Conservation (phyloP, 2,113 vertebrate species). For the Epinephelus moara region DNA sequence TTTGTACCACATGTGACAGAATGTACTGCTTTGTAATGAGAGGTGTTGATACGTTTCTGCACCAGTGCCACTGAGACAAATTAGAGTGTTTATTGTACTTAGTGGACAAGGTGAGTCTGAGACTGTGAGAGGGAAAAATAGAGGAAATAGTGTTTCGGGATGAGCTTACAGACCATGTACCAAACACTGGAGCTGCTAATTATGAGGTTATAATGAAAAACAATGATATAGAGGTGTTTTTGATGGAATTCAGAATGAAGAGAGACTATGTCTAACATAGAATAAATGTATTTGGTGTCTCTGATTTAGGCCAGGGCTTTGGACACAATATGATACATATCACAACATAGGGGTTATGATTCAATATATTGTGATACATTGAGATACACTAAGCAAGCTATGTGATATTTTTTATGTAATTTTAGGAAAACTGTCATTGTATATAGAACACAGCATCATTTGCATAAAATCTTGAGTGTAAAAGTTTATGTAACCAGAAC, state of each 20-base stretch:
- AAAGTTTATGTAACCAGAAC: neutral
- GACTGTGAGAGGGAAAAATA: neutral
- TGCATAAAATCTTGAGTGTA: neutral
- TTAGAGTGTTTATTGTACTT: conserved; percentile 49
- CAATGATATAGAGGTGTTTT: neutral
- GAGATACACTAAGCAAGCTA: neutral
- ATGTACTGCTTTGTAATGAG: conserved; percentile 46
- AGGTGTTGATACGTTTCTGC: conserved; percentile 51
- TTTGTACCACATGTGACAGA: conserved; percentile 36
- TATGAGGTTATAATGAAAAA: neutral
- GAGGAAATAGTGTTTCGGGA: conserved; percentile 5
- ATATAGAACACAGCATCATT: neutral
- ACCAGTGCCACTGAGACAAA: conserved; percentile 50
- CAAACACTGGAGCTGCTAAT: conserved; percentile 14
- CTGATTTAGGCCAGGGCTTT: neutral
- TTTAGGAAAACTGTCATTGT: no score
- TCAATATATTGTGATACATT: neutral
- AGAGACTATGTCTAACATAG: neutral
- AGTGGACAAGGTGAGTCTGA: conserved; percentile 37
- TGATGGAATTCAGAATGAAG: neutral
- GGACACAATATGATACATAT: neutral
- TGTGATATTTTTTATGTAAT: no score
- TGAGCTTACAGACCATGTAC: neutral
- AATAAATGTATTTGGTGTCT: neutral
- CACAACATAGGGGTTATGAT: neutral